phyloP scores from a whole-genome alignment of 2,113 vertebrate species.

The Ictalurus punctatus region DNA sequence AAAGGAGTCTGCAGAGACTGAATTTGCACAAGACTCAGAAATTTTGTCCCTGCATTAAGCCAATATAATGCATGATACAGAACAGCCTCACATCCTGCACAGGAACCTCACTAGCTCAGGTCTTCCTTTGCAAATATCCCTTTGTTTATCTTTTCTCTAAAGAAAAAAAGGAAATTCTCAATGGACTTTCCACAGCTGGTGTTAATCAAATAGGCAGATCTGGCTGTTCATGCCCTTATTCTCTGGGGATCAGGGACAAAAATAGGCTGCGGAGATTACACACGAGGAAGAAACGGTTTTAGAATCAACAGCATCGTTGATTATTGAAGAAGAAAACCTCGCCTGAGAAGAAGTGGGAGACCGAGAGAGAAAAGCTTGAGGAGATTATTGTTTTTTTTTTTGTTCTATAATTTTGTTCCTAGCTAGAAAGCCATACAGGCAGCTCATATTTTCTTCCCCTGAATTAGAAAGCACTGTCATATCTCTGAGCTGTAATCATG shows the following conservation, averaged over 20 bases:
- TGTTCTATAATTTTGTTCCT: background rate
- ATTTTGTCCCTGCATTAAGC: background rate
- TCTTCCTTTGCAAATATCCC: background rate
- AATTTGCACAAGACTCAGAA: background rate
- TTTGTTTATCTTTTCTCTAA: background rate
- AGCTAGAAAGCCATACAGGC: background rate
- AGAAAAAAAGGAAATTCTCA: constrained; percentile 15
- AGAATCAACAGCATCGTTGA: background rate
- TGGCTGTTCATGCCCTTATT: constrained; percentile 15
- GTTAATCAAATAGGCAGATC: constrained; percentile 27
- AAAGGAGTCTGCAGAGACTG: constrained; percentile 10
- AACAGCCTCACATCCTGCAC: background rate
- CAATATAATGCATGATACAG: background rate
- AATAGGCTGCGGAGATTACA: constrained; percentile 5
- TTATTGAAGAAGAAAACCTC: background rate
- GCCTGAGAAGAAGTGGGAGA: background rate
- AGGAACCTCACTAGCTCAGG: constrained; percentile 9
- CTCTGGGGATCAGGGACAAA: constrained; percentile 11
- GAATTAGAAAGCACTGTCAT: constrained; percentile 6
- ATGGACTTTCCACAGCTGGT: constrained; percentile 17
- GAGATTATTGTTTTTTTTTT: background rate
- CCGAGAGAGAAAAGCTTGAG: background rate
- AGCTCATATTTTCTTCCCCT: background rate
- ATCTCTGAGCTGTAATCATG: constrained; percentile 4
- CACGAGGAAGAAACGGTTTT: background rate